Base-by-base conservation (phyloP, 1,140 invertebrate species). In the Drosophila virilis region DNA sequence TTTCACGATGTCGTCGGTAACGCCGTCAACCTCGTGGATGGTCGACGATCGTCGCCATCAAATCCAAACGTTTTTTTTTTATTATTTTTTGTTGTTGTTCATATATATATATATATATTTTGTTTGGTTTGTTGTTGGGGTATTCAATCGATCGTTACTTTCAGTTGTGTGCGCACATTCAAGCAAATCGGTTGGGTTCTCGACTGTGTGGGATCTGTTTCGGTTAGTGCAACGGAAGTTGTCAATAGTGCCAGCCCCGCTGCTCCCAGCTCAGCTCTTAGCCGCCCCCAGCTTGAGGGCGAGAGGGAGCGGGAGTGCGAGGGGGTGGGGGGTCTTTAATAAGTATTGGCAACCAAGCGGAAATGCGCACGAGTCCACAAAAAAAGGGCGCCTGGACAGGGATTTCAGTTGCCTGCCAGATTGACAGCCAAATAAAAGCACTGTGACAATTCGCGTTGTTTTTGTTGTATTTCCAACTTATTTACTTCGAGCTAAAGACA, bases 151-250 rank as follows among this genome's bases (percentile, higher is more conserved):
- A 83, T 79, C 79, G 84, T 89, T 83, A 88, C 77, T 89, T 88
- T 80, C 79, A 83, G 83, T 88, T 89, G 84, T 74, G 68, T 69
- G 84, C 84, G 76, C 68, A 88, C 84, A 71, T 80, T 89, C 79
- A 89, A 88, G 84, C 84, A 78, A 83, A 80, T 83, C 84, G 84
- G 83, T 89, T 88, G 84, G 48, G 22, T 52, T 68, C 48, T 62
- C 59, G 42, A 51, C 28, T 58, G 52, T 61, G 33, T 17, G 15
- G 13, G 22, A 69, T 65, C 58, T 42, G 33, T 52, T 73, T 68
- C 66, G 83, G 70, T 83, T 86, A 72, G 75, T 88, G 83, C 35
- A 38, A 38, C 82, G 82, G 82, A 86, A 88, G 75, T 86, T 59
- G 51, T 33, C 58, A 59, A 68, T 60, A 35, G 52, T 43, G 12